phyloP scores from a whole-genome alignment of 2,888 invertebrate genomes.

The Liopterus haemorrhoidalis region DNA sequence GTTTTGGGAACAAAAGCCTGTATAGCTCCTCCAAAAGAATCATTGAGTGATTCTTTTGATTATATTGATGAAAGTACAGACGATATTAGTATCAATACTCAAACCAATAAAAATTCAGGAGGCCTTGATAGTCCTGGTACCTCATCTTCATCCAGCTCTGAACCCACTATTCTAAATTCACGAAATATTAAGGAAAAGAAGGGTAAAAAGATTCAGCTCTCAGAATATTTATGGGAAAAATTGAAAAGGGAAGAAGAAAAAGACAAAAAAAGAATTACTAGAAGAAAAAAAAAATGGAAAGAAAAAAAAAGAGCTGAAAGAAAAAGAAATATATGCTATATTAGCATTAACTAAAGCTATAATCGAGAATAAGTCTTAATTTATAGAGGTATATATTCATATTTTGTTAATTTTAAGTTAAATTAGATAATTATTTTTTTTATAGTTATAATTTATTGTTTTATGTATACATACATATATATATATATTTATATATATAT shows the following conservation, averaged over 20 bases:
- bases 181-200: not conserved
- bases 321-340: slow-evolving; percentile 2
- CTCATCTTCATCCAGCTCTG: not conserved
- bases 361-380: too few relatives aligned
- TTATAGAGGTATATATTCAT: too few relatives aligned
- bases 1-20: slow-evolving; percentile 4
- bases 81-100: too few relatives aligned
- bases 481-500: too few relatives aligned
- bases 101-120: too few relatives aligned
- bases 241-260: not conserved
- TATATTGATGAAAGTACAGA: too few relatives aligned
- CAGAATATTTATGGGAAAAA: not conserved
- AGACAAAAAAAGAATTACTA: not conserved
- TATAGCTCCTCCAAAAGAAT: not conserved
- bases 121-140: not conserved
- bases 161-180: not conserved
- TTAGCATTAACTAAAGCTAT: not conserved
- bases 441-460: too few relatives aligned
- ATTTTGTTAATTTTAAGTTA: too few relatives aligned
- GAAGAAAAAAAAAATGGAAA: not conserved
- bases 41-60: not conserved
- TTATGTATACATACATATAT: too few relatives aligned
- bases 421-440: too few relatives aligned
- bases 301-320: not conserved
- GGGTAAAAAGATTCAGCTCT: not conserved